A percentile compares a stretch with the other conserved stretches of the same genome.
Conservation (phyloP, 1,140 invertebrate species). For the Nomia melanderi region DNA sequence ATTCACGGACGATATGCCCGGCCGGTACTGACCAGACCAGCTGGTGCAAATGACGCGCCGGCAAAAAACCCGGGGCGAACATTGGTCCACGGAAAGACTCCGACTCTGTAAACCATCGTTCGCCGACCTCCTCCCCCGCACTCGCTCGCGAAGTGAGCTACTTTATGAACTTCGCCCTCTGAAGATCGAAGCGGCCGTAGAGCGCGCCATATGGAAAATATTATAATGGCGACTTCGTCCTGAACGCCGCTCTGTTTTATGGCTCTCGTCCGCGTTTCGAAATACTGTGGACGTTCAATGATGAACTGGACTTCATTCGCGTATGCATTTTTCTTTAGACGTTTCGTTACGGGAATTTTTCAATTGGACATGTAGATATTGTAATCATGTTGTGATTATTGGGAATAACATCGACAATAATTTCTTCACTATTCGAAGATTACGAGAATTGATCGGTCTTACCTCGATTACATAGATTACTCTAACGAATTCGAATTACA, state of each 20-base stretch:
- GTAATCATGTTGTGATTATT: too few relatives aligned
- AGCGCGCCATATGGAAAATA: constrained; percentile 1
- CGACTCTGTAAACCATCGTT: not conserved
- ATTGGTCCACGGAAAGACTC: not conserved
- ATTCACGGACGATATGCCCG: constrained; percentile 84
- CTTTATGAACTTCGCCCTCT: constrained; percentile 39
- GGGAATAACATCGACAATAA: too few relatives aligned
- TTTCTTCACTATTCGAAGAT: too few relatives aligned
- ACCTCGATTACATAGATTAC: too few relatives aligned
- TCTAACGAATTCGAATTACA: too few relatives aligned
- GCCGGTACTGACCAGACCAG: constrained; percentile 62
- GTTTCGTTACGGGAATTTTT: too few relatives aligned
- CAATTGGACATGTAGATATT: too few relatives aligned
- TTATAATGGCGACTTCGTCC: not conserved
- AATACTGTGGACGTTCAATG: too few relatives aligned
- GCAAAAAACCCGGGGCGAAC: constrained; percentile 48
- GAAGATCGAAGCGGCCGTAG: not conserved
- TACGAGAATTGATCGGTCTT: too few relatives aligned
- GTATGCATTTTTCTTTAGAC: too few relatives aligned
- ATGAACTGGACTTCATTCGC: too few relatives aligned
- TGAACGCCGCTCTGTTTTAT: not conserved
- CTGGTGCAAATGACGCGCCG: constrained; percentile 52
- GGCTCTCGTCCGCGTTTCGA: not conserved
- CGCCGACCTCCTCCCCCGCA: too few relatives aligned
- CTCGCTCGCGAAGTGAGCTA: constrained; percentile 30